Evolutionary conservation across 2,888 invertebrate genomes (phyloP).

Genomic region (Scaeva pyrastri): DNA sequence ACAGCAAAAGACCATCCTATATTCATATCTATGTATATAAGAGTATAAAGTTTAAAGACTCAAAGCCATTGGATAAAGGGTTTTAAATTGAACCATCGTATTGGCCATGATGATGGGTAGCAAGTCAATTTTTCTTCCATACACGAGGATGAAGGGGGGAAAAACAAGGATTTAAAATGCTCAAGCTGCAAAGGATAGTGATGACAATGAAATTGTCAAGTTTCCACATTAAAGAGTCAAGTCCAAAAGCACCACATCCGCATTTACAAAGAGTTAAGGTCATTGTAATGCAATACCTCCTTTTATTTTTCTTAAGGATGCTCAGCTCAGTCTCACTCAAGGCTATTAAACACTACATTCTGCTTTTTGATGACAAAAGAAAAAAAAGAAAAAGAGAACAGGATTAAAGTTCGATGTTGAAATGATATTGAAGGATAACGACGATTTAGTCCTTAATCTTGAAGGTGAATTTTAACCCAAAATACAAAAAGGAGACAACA

Average conservation of each 20-base stretch:
- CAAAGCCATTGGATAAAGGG: neutral
- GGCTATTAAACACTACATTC: no score
- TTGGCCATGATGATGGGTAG: neutral
- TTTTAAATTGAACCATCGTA: constrained; percentile 1
- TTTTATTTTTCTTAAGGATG: neutral
- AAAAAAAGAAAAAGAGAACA: no score
- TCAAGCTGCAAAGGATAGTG: neutral
- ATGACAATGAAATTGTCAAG: neutral
- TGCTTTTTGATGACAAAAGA: no score
- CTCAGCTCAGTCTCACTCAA: no score
- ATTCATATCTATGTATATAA: neutral
- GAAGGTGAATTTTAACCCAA: no score
- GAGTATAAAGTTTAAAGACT: neutral
- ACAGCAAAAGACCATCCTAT: neutral
- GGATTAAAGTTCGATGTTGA: no score
- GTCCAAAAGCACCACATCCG: neutral
- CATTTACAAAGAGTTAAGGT: constrained; percentile 9
- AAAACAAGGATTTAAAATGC: neutral
- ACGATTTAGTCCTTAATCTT: no score
- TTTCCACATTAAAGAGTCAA: neutral
- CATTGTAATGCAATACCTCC: neutral
- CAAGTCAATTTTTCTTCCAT: neutral
- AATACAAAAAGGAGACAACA: no score
- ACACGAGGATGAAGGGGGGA: neutral
- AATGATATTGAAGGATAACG: no score